Conservation (phyloP, 2,888 invertebrate species). For the Agrotis ipsilon region DNA sequence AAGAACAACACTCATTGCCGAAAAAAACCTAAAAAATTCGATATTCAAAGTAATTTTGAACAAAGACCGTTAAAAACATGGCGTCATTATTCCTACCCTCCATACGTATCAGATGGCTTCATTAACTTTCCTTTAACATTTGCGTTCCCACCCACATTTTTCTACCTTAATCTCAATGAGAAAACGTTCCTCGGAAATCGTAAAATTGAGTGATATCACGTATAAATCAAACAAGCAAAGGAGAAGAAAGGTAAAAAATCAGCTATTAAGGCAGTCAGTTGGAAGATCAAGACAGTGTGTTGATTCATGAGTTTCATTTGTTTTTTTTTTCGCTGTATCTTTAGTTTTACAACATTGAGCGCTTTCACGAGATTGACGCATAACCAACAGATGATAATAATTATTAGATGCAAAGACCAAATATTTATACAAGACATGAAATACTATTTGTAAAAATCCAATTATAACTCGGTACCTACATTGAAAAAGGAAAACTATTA, state of each 20-base stretch:
- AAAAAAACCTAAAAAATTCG: conserved; percentile 29
- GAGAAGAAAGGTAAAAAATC: conserved; percentile 80
- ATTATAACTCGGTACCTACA: too few relatives aligned
- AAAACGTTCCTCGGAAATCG: conserved; percentile 67
- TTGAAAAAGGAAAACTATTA: too few relatives aligned
- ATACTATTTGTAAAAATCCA: too few relatives aligned
- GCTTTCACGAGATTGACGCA: too few relatives aligned
- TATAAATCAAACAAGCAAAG: conserved; percentile 85
- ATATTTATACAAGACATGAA: too few relatives aligned
- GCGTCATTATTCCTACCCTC: conserved; percentile 50
- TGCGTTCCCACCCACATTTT: conserved; percentile 50
- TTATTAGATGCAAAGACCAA: not conserved
- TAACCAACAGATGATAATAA: not conserved
- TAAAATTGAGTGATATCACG: conserved; percentile 80
- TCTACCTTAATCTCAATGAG: conserved; percentile 56
- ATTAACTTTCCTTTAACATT: conserved; percentile 62
- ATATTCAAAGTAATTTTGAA: conserved; percentile 31
- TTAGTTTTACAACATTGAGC: conserved; percentile 5
- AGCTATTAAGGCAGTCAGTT: conserved; percentile 82
- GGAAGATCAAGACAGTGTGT: conserved; percentile 82
- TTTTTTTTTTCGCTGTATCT: conserved; percentile 59
- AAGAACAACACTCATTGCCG: not conserved
- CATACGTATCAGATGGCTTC: conserved; percentile 65
- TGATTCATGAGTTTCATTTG: conserved; percentile 83
- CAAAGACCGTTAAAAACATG: conserved; percentile 33